Evolutionary conservation across 2,797 vertebrate genomes (phyloP).

Genomic region (Alfaro cultratus): DNA sequence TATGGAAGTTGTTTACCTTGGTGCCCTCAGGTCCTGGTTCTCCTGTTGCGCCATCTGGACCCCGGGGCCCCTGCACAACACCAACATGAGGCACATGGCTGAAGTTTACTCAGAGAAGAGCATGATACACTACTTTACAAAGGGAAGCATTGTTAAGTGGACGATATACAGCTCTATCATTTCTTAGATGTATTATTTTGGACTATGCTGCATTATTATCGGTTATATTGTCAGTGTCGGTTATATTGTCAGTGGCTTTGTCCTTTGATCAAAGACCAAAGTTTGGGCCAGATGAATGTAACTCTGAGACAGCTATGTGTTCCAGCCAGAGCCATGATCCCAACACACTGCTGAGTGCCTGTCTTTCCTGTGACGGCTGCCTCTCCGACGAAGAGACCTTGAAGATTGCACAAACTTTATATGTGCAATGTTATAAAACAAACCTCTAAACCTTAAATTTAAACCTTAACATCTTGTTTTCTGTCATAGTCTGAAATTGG

Average conservation of each 20-base stretch:
- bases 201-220: not conserved
- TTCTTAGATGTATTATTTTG: not conserved
- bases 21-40: slow-evolving; percentile 87
- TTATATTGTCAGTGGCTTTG: not conserved
- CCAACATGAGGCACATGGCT: slow-evolving; percentile 48
- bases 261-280: not conserved
- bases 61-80: slow-evolving; percentile 87
- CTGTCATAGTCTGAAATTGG: no score
- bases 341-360: not conserved
- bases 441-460: not conserved
- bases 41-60: slow-evolving; percentile 88
- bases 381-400: no score
- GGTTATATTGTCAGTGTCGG: not conserved
- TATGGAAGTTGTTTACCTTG: slow-evolving; percentile 82
- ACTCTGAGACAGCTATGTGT: not conserved
- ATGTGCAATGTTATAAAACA: not conserved
- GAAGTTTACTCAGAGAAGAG: slow-evolving; percentile 32
- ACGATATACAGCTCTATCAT: not conserved
- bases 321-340: not conserved
- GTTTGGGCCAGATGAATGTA: not conserved
- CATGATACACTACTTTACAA: not conserved
- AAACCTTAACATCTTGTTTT: not conserved
- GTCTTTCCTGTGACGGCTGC: no score
- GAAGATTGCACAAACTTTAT: not conserved
- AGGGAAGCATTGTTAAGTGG: slow-evolving; percentile 10